phyloP scores from a whole-genome alignment of 2,797 vertebrate genomes.

The Aulostomus chinensis region DNA sequence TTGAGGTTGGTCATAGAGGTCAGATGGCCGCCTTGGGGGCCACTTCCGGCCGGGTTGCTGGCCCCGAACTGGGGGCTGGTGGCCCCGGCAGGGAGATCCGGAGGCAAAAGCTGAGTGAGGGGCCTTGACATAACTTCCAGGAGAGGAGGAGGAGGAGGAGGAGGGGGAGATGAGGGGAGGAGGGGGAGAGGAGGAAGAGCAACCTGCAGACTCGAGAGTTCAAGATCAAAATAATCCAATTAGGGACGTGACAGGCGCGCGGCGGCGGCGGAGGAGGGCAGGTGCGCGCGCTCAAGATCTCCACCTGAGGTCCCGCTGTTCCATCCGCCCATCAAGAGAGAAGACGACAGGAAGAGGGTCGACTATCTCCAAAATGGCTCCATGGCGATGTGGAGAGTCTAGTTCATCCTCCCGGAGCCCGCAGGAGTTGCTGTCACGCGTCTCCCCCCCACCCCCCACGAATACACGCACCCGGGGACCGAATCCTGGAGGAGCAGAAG shows the following conservation, averaged over 20 bases:
- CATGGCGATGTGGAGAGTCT: slow-evolving; percentile 47
- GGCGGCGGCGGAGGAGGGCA: slow-evolving; percentile 45
- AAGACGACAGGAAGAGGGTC: background rate
- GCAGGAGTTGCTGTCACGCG: slow-evolving; percentile 41
- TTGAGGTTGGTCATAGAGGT: slow-evolving; percentile 88
- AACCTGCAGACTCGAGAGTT: slow-evolving; percentile 45
- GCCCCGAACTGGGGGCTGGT: slow-evolving; percentile 80
- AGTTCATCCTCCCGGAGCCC: slow-evolving; percentile 53
- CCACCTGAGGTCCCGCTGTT: slow-evolving; percentile 31
- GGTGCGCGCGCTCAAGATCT: slow-evolving; percentile 38
- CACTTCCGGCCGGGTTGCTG: slow-evolving; percentile 66
- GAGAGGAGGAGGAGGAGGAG: background rate
- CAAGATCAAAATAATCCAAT: slow-evolving; percentile 67
- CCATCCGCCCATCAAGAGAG: slow-evolving; percentile 20
- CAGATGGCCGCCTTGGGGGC: slow-evolving; percentile 77
- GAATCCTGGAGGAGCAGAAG: too few species aligned
- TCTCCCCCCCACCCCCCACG: background rate
- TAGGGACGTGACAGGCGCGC: slow-evolving; percentile 45
- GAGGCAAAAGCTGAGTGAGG: slow-evolving; percentile 79
- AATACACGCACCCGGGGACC: too few species aligned
- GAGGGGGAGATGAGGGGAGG: slow-evolving; percentile 2
- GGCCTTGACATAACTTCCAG: slow-evolving; percentile 81
- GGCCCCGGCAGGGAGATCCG: slow-evolving; percentile 79
- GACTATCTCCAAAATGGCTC: slow-evolving; percentile 64
- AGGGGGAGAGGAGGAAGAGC: background rate